Conservation (phyloP, 2,888 invertebrate genomes). For the Zygogramma bicolorata region DNA sequence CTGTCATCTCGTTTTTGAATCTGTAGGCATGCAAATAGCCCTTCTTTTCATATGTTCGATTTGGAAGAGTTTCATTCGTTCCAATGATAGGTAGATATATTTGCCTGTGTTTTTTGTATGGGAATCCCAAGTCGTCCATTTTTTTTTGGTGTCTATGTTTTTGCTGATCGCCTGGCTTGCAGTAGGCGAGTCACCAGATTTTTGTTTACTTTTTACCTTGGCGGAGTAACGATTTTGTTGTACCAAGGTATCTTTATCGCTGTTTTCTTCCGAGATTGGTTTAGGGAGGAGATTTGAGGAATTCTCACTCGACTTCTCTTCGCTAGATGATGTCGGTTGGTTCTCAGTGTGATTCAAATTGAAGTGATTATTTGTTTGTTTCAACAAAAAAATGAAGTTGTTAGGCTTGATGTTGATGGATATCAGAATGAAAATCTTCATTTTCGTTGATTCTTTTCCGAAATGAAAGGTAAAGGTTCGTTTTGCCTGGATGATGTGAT, state of each 20-base stretch:
- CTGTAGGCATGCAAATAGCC: neutral
- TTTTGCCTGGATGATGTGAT: too few relatives aligned
- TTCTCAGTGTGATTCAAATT: neutral
- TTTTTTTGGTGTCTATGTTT: neutral
- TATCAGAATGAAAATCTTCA: too few relatives aligned
- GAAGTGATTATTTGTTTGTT: neutral
- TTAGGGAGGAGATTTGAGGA: too few relatives aligned
- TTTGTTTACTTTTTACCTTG: neutral
- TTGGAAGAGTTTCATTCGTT: neutral
- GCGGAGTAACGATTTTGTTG: neutral
- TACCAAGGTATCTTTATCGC: neutral
- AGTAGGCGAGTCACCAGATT: neutral
- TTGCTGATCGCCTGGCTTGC: neutral
- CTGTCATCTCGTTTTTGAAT: slow-evolving; percentile 6
- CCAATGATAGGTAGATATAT: neutral
- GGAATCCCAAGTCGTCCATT: neutral
- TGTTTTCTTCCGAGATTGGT: neutral
- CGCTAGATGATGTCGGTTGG: neutral
- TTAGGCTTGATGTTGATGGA: too few relatives aligned
- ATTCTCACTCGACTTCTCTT: neutral
- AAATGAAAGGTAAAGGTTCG: too few relatives aligned
- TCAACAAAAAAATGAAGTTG: neutral
- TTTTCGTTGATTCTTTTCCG: too few relatives aligned
- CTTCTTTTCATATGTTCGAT: neutral
- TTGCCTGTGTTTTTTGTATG: neutral